Percentiles rank a stretch among this genome's conserved stretches.
Conservation (phyloP, 2,888 invertebrate species). For the Xestia ashworthii region DNA sequence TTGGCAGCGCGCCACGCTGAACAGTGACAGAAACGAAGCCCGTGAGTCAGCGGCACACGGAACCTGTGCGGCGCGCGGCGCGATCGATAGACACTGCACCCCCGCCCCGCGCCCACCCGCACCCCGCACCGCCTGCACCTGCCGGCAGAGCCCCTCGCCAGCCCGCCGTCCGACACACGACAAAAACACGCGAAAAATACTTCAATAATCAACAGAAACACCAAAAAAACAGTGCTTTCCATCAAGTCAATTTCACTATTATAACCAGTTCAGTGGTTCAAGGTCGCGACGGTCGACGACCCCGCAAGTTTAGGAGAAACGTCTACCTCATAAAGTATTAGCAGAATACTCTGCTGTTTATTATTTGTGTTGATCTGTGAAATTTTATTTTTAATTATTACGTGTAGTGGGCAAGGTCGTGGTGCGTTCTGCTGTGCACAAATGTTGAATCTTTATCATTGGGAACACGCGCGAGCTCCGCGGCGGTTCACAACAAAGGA, state of each 20-base stretch:
- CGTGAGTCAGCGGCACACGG: conserved; percentile 85
- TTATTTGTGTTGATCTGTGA: conserved; percentile 76
- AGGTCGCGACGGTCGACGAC: conserved; percentile 81
- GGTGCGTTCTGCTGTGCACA: conserved; percentile 77
- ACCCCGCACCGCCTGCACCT: conserved; percentile 76
- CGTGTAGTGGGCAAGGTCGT: conserved; percentile 83
- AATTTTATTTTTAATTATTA: conserved; percentile 87
- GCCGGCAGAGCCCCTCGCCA: conserved; percentile 75
- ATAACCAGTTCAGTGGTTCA: conserved; percentile 78
- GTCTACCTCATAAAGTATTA: conserved; percentile 78
- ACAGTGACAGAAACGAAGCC: conserved; percentile 79
- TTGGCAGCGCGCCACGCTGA: conserved; percentile 85
- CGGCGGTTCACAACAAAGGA: conserved; percentile 81
- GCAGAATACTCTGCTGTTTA: conserved; percentile 72
- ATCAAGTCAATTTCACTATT: conserved; percentile 71
- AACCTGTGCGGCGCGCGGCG: conserved; percentile 82
- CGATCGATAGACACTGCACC: conserved; percentile 88
- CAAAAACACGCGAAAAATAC: conserved; percentile 71
- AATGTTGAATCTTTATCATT: conserved; percentile 83
- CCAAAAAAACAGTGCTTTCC: conserved; percentile 68
- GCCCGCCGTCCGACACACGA: conserved; percentile 73
- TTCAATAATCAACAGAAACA: conserved; percentile 69
- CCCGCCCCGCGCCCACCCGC: conserved; percentile 72
- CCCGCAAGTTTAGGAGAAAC: conserved; percentile 67
- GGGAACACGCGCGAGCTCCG: conserved; percentile 81